Percentiles rank a stretch among this genome's conserved stretches.
Conservation (phyloP, 2,888 invertebrate species). For the Tethea ocularis region DNA sequence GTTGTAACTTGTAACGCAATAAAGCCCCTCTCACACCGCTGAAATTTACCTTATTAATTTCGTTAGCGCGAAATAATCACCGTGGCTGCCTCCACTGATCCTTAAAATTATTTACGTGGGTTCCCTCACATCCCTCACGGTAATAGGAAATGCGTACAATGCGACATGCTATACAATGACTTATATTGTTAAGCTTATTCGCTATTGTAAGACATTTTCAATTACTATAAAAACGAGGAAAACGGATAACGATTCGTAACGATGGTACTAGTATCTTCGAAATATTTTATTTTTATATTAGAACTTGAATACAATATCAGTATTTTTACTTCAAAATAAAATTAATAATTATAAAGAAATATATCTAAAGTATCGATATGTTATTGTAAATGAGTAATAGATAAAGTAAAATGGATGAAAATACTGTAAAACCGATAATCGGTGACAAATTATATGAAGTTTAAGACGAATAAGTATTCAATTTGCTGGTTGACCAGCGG, state of each 20-base stretch:
- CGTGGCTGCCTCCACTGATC: slow-evolving; percentile 62
- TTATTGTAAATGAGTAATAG: too few species aligned
- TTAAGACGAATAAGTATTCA: too few species aligned
- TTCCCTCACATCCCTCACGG: slow-evolving; percentile 41
- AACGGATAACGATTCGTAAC: slow-evolving; percentile 1
- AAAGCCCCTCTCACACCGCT: slow-evolving; percentile 55
- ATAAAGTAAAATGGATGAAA: too few species aligned
- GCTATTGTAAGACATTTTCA: slow-evolving; percentile 4
- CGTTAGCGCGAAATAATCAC: slow-evolving; percentile 71
- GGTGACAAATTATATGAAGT: too few species aligned
- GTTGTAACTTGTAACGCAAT: slow-evolving; percentile 62
- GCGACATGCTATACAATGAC: slow-evolving; percentile 14
- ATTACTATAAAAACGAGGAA: not conserved
- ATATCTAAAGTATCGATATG: too few species aligned
- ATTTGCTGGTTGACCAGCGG: too few species aligned
- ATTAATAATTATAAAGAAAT: too few species aligned
- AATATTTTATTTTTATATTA: not conserved
- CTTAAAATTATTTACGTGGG: slow-evolving; percentile 68
- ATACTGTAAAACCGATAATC: too few species aligned
- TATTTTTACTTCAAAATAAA: not conserved
- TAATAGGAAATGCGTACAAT: slow-evolving; percentile 36
- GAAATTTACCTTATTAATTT: slow-evolving; percentile 76
- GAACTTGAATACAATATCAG: not conserved
- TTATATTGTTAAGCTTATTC: slow-evolving; percentile 6
- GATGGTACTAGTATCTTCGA: not conserved